These are phyloP conservation scores for Lepidotrigona ventralis DNA, from an alignment of 1,140 invertebrate genomes.

Conservation along the genomic window DNA sequence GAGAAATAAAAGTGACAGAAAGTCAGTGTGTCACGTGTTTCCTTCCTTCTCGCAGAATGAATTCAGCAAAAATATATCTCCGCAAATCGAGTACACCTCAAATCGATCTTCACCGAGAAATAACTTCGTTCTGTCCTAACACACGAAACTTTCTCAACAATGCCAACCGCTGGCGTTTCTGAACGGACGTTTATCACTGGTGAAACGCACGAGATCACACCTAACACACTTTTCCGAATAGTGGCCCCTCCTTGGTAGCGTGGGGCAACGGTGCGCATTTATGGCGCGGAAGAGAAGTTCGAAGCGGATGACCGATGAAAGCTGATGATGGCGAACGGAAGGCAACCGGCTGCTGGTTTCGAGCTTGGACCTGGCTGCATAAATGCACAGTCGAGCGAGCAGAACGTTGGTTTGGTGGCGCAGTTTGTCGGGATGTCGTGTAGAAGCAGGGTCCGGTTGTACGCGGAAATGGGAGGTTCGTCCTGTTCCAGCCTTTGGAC, in stretches of 20 bases:
- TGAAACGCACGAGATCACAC: neutral
- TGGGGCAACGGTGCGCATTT: conserved; percentile 42
- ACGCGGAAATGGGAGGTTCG: conserved; percentile 55
- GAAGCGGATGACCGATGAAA: conserved; percentile 53
- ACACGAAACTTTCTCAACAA: neutral
- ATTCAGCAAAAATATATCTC: neutral
- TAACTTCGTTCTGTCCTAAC: neutral
- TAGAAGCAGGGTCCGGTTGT: conserved; percentile 51
- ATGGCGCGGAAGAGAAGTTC: conserved; percentile 59
- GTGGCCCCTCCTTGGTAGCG: conserved; percentile 11
- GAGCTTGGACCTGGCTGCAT: conserved; percentile 38
- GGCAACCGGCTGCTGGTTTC: conserved; percentile 35
- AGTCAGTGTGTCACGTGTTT: too few species aligned
- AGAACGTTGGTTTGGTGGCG: conserved; percentile 52
- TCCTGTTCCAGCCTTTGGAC: conserved; percentile 45
- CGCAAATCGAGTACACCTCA: neutral
- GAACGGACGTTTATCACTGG: conserved; percentile 5
- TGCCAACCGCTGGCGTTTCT: neutral
- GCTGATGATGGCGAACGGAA: conserved; percentile 48
- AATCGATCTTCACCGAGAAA: neutral
- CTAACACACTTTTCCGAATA: conserved; percentile 32
- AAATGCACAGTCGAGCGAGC: conserved; percentile 62
- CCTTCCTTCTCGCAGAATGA: too few species aligned
- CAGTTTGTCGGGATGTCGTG: conserved; percentile 61
- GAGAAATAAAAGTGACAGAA: too few species aligned